Evolutionary conservation across 1,140 invertebrate species (phyloP), one percentile per base, ranked within the genome.

Genomic region (Oryzaephilus surinamensis): DNA sequence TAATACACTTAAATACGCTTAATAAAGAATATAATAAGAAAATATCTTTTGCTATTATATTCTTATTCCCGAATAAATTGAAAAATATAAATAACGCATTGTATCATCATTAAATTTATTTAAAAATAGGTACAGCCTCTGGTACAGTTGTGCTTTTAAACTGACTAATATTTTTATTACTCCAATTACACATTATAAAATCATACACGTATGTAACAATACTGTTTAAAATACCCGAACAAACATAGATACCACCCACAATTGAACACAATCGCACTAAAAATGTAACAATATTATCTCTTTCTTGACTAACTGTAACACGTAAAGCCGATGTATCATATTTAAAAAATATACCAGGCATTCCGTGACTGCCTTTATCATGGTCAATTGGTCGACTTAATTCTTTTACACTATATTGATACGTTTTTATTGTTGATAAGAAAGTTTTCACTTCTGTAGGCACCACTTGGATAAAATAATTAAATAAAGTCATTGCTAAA

Each of bases 391-490:
- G 74, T 52, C 91, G 70, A 46, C 77, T 75, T 56, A 86, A 73
- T 59, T 94, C 86, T 53, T 92, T 89, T 0, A 94, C 90, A 30
- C 90, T 88, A 60, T 94, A 97, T 58, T 96, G 91, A 58, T 83
- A 96, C 6, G 91, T 90, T 58, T 82, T 81, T 14, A 79, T 71
- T 4, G 70, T 71, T 20, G 65, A 70, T 26, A 80, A 62, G 11
- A 77, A 69, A 2, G 85, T 87, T 43, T 84, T 71, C 6, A 97
- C 82, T 58, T 89, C 82, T 7, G 93, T 96, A 16, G 90, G 88
- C 11, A 97, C 90, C n/a, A 96, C 81, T 70, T 95, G 84, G 26
- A 97, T 73, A 54, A 94, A 96, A 67, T 97, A 97, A 56, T 96
- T 90, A 64, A 81, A 94, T 12, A 86, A 60, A 65, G 87, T 81